phyloP scores from a whole-genome alignment of 1,140 invertebrate genomes.

The Listronotus oregonensis region DNA sequence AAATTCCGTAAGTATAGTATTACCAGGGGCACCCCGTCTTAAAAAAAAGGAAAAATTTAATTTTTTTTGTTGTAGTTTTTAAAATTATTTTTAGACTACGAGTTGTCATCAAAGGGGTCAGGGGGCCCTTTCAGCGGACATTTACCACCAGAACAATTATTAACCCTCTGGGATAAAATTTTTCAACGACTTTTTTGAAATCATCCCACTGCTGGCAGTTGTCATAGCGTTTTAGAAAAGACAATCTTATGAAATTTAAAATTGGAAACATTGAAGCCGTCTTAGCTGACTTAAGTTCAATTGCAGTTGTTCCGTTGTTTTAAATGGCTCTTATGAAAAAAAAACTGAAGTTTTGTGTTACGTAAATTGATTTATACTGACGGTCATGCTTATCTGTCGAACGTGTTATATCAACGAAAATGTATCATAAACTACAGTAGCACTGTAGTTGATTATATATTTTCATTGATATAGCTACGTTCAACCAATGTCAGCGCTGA shows the following conservation, averaged over 20 bases:
- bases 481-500: no score
- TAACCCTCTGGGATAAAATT: slow-evolving; percentile 89
- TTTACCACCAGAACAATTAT: slow-evolving; percentile 86
- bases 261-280: slow-evolving; percentile 88
- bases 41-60: no score
- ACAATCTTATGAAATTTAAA: slow-evolving; percentile 88
- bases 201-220: slow-evolving; percentile 83
- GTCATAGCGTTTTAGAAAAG: slow-evolving; percentile 89
- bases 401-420: no score
- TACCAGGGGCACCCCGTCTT: no score
- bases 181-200: slow-evolving; percentile 90
- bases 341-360: slow-evolving; percentile 38
- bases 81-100: slow-evolving; percentile 75
- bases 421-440: no score
- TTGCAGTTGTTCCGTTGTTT: slow-evolving; percentile 84
- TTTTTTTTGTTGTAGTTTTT: no score
- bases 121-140: slow-evolving; percentile 93
- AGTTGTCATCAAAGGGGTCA: slow-evolving; percentile 94
- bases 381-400: no score
- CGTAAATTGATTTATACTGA: no score
- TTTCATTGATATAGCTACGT: no score
- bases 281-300: slow-evolving; percentile 86
- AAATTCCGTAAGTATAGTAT: slow-evolving; percentile 80
- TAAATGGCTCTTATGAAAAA: slow-evolving; percentile 70
- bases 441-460: no score